phyloP scores from a whole-genome alignment of 2,113 vertebrate species.

The Danionella cerebrum region DNA sequence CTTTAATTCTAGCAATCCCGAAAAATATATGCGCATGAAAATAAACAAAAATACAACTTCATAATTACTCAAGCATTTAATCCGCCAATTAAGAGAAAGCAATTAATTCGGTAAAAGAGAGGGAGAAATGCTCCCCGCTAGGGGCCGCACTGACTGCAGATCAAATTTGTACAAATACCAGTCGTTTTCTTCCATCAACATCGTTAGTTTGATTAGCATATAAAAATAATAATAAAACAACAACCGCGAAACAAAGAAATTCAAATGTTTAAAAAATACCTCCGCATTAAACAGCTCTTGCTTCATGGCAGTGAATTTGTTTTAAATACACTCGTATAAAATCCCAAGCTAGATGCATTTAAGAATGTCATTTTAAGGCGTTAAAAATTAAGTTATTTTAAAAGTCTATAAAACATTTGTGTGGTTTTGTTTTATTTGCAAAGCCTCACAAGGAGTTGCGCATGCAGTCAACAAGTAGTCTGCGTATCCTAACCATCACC shows the following conservation, averaged over 20 bases:
- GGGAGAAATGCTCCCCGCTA: conserved; percentile 49
- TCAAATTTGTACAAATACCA: conserved; percentile 60
- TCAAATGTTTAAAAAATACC: too few relatives aligned
- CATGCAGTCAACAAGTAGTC: neutral
- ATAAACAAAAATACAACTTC: conserved; percentile 21
- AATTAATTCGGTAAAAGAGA: neutral
- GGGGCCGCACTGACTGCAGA: conserved; percentile 61
- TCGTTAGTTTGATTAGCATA: too few relatives aligned
- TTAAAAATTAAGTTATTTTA: too few relatives aligned
- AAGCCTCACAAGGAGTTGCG: neutral
- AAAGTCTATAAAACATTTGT: neutral
- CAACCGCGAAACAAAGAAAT: too few relatives aligned
- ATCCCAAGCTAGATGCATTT: too few relatives aligned
- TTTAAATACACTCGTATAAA: too few relatives aligned
- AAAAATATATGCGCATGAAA: conserved; percentile 52
- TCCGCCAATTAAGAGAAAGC: neutral
- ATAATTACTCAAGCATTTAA: neutral
- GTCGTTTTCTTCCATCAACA: too few relatives aligned
- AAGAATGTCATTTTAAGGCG: too few relatives aligned
- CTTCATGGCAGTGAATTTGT: too few relatives aligned
- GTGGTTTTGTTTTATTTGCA: neutral
- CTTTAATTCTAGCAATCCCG: too few relatives aligned
- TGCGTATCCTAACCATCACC: neutral
- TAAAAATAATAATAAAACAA: too few relatives aligned
- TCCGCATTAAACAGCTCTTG: too few relatives aligned